Conservation (phyloP, 2,113 vertebrate genomes). For the Columba livia region DNA sequence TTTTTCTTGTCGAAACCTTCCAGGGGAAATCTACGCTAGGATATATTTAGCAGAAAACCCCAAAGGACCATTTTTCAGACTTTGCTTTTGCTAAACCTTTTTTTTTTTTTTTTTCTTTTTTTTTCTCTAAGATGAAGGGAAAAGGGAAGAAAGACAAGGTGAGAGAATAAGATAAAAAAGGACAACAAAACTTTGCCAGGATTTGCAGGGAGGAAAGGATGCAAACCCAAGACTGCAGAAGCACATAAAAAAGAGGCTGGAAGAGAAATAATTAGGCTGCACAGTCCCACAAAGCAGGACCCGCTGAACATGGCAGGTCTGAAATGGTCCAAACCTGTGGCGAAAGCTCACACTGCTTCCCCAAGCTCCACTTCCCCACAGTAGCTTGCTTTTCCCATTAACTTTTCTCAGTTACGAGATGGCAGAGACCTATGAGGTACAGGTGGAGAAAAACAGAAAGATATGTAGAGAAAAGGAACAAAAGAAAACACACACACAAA, state of each 20-base stretch:
- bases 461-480: not conserved
- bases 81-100: not conserved
- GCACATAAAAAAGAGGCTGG: not conserved
- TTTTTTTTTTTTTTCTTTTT: not conserved
- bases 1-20: not conserved
- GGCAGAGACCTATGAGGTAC: not conserved
- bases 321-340: not conserved
- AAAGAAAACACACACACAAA: not conserved
- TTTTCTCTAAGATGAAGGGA: not conserved
- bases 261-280: not conserved
- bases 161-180: not conserved
- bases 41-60: conserved; percentile 5
- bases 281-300: not conserved
- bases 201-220: not conserved
- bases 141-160: not conserved
- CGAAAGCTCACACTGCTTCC: not conserved
- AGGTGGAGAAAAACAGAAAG: not conserved
- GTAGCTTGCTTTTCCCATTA: not conserved
- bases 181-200: not conserved
- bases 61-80: not conserved
- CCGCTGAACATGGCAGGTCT: not conserved
- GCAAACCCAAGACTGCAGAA: not conserved
- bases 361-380: not conserved
- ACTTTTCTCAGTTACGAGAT: not conserved
- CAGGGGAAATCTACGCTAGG: not conserved